Evolutionary conservation across 2,888 invertebrate genomes (phyloP), one percentile per base, ranked within the genome.

Genomic region (Brachylomia viminalis): DNA sequence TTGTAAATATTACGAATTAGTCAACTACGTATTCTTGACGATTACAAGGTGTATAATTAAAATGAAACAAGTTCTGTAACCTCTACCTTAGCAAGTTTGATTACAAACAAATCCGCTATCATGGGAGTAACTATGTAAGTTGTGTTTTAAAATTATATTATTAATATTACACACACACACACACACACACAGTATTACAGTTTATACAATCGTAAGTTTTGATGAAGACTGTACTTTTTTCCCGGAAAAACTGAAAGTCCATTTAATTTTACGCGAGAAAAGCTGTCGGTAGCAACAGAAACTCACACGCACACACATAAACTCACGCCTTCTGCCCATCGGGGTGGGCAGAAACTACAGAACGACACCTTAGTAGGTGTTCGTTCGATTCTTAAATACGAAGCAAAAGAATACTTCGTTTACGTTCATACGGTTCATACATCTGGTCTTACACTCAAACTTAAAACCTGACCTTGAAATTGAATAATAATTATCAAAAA

Each of bases 81-180:
- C 77, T 68, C 11, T 17, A 52, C n/a, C 23, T 27, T 23, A 23
- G 5, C 30, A 67, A 77, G 49, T 69, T 72, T 83, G 65, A 58
- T 52, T 74, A 75, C 17, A 72, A 75, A 75, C 68, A 78, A 59
- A 58, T 33, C 38, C 56, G 33, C n/a, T 82, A 93, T 71, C 86
- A 97, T 98, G 97, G 97, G 97, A 77, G 97, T 97, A 72, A 97
- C 97, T 79, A 97, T 97, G 96, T 97, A 95, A 95, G 97, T 96
- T 47, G 1, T 42, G 27, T 56, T 64, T 49, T 65, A 1, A 42
- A 33, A 59, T 59, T 23, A 23, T 38, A 38, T 4, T 38, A 38
- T 4, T 42, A 23, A 23, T 33, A 33, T 33, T 59, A 33, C 0
- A 33, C 30, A 58, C 6, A 30, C 33, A 56, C n/a, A n/a, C n/a